phyloP scores from a whole-genome alignment of 2,888 invertebrate species.

The Yponomeuta cagnagella region DNA sequence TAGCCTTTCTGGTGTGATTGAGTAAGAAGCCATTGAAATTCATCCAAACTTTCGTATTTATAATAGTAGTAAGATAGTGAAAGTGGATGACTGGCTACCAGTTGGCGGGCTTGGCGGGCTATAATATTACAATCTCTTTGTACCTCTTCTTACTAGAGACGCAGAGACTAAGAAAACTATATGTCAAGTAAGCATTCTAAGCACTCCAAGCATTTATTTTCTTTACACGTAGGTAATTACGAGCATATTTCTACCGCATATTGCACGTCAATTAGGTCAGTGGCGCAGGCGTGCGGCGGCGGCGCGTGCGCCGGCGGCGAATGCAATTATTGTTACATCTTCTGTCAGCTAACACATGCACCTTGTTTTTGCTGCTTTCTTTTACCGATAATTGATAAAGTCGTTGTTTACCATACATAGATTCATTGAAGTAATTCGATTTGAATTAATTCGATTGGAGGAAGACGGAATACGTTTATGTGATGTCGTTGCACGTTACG shows the following conservation, averaged over 20 bases:
- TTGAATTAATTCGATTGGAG: too few relatives aligned
- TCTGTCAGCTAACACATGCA: neutral
- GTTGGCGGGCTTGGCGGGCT: too few relatives aligned
- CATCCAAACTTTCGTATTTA: too few relatives aligned
- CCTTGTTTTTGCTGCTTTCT: neutral
- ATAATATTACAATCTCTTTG: too few relatives aligned
- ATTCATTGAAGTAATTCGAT: neutral
- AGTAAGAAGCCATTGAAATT: too few relatives aligned
- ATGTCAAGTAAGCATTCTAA: neutral
- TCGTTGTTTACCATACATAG: neutral
- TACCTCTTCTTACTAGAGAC: too few relatives aligned
- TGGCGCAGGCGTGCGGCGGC: neutral
- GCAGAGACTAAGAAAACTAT: too few relatives aligned
- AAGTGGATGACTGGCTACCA: too few relatives aligned
- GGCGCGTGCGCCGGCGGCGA: neutral
- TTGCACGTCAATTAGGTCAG: constrained; percentile 5
- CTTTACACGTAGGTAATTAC: neutral
- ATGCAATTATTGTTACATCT: neutral
- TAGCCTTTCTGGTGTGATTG: too few relatives aligned
- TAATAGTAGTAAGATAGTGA: too few relatives aligned
- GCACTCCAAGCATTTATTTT: neutral
- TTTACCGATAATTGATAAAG: constrained; percentile 1
- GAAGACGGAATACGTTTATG: too few relatives aligned
- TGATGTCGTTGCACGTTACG: too few relatives aligned
- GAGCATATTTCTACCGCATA: neutral